Conservation (phyloP, 2,888 invertebrate genomes). For the Philonicus albiceps region DNA sequence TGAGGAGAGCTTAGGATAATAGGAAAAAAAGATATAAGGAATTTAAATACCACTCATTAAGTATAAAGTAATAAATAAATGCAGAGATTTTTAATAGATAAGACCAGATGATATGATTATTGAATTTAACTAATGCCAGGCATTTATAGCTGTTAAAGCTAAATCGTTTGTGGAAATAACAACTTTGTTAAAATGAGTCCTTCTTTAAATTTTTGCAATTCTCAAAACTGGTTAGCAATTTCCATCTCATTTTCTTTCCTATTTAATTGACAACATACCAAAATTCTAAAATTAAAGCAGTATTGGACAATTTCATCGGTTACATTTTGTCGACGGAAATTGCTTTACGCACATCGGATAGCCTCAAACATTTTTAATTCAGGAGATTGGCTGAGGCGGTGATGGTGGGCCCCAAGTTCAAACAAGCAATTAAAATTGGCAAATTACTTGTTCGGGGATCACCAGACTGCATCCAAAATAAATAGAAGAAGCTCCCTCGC, state of each 20-base stretch:
- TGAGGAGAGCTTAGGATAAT: too few species aligned
- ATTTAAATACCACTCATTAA: too few species aligned
- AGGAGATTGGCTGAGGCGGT: neutral
- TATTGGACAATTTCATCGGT: neutral
- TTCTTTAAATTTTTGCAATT: too few species aligned
- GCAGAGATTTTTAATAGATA: too few species aligned
- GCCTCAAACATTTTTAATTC: neutral
- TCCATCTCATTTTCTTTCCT: neutral
- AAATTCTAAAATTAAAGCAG: neutral
- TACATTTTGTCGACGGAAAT: neutral
- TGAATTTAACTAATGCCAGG: too few species aligned
- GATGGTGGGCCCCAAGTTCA: neutral
- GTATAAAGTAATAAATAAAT: too few species aligned
- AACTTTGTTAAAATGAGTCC: neutral
- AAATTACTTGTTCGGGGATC: slow-evolving; percentile 36
- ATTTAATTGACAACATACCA: neutral
- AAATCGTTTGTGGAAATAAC: neutral
- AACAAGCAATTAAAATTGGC: slow-evolving; percentile 33
- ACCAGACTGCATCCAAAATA: slow-evolving; percentile 39
- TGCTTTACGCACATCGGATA: neutral
- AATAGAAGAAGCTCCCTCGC: slow-evolving; percentile 31
- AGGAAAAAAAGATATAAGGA: too few species aligned
- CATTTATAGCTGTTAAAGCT: neutral
- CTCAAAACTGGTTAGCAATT: too few species aligned
- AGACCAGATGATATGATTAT: too few species aligned